Evolutionary conservation across 2,888 invertebrate genomes (phyloP).

Genomic region (Oscheius sp.): DNA sequence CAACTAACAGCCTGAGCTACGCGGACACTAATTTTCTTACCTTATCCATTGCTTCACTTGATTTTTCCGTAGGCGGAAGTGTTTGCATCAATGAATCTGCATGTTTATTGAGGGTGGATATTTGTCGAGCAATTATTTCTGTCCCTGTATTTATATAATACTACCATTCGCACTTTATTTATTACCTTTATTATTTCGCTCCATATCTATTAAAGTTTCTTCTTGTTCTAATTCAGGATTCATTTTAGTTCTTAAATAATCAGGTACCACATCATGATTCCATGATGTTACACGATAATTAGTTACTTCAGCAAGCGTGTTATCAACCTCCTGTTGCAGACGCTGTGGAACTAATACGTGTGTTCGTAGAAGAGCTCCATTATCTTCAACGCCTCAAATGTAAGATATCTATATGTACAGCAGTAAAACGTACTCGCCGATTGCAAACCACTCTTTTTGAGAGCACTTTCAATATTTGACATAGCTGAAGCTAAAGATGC

Average conservation of each 20-base stretch:
- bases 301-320: slow-evolving; percentile 50
- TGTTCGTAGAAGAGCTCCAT: slow-evolving; percentile 57
- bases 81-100: slow-evolving; percentile 54
- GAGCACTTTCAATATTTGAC: slow-evolving; percentile 56
- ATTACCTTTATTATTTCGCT: slow-evolving; percentile 37
- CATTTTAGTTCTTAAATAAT: slow-evolving; percentile 59
- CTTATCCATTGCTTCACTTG: slow-evolving; percentile 40
- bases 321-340: slow-evolving; percentile 63
- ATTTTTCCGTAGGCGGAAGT: slow-evolving; percentile 40
- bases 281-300: slow-evolving; percentile 61
- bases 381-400: slow-evolving; percentile 52
- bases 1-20: not conserved
- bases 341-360: slow-evolving; percentile 64
- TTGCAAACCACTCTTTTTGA: slow-evolving; percentile 53
- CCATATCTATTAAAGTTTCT: slow-evolving; percentile 42
- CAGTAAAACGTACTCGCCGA: slow-evolving; percentile 32
- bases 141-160: slow-evolving; percentile 12
- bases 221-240: slow-evolving; percentile 53
- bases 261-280: slow-evolving; percentile 69
- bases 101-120: slow-evolving; percentile 61
- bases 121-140: slow-evolving; percentile 47
- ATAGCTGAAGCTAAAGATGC: slow-evolving; percentile 59
- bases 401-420: not conserved
- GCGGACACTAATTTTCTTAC: slow-evolving; percentile 28
- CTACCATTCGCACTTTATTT: not conserved